A percentile compares a stretch with the other conserved stretches of the same genome.
phyloP scores from a whole-genome alignment of 2,113 vertebrate genomes.

The Neoarius graeffei region DNA sequence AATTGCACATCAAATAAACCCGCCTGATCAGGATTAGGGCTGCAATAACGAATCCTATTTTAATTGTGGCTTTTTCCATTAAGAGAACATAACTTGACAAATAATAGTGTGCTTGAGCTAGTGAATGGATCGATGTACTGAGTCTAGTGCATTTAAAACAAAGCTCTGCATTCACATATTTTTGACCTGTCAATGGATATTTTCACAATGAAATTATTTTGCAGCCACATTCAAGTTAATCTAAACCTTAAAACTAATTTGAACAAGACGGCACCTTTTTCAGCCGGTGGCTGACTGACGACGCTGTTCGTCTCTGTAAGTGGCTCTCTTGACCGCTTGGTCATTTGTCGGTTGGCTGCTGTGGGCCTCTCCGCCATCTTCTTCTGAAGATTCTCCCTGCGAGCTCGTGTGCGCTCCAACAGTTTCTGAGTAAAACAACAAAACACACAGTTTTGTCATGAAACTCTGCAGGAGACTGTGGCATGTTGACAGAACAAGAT shows the following conservation, averaged over 20 bases:
- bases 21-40: no score
- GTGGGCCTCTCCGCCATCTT: conserved; percentile 88
- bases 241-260: not conserved
- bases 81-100: not conserved
- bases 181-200: not conserved
- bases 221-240: not conserved
- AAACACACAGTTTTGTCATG: not conserved
- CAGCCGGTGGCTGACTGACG: conserved; percentile 56
- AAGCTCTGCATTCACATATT: not conserved
- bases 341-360: conserved; percentile 65
- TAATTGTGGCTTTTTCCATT: not conserved
- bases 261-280: conserved; percentile 75
- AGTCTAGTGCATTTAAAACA: not conserved
- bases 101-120: no score
- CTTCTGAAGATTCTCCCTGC: conserved; percentile 94
- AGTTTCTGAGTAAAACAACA: conserved; percentile 80
- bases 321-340: conserved; percentile 85
- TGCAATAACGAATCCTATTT: not conserved
- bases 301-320: conserved; percentile 82
- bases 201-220: not conserved
- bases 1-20: not conserved
- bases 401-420: conserved; percentile 91
- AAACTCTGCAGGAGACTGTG: not conserved
- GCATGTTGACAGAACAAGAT: not conserved
- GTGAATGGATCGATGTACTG: not conserved